Evolutionary conservation across 2,888 invertebrate genomes (phyloP).

Genomic region (Atrina japonica): DNA sequence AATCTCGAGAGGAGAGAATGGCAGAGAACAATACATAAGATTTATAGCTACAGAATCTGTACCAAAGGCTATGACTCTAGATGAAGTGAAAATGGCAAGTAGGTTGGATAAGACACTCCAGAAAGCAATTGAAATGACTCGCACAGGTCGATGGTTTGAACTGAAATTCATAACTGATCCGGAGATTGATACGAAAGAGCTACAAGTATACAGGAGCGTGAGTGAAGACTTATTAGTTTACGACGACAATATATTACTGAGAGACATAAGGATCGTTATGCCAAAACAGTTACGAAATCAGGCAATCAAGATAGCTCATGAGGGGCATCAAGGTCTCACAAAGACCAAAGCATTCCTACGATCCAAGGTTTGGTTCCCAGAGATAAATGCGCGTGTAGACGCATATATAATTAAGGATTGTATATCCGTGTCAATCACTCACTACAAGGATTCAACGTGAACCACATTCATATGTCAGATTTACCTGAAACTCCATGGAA

Average conservation of each 20-base stretch:
- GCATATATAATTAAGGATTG: conserved; percentile 30
- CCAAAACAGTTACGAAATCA: conserved; percentile 34
- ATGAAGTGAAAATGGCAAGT: conserved; percentile 52
- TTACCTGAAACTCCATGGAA: conserved; percentile 43
- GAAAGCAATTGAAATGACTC: conserved; percentile 42
- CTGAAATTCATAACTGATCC: conserved; percentile 21
- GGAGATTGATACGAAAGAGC: conserved; percentile 40
- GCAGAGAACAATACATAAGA: conserved; percentile 60
- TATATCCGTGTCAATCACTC: conserved; percentile 35
- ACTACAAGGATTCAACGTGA: conserved; percentile 13
- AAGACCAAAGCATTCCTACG: conserved; percentile 55
- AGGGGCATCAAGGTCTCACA: conserved; percentile 58
- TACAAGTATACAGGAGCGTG: conserved; percentile 24
- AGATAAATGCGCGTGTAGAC: conserved; percentile 47
- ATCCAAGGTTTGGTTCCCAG: conserved; percentile 61
- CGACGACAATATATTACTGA: conserved; percentile 31
- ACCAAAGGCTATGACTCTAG: conserved; percentile 54
- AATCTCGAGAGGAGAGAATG: conserved; percentile 21
- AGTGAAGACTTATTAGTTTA: conserved; percentile 45
- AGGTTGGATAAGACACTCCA: conserved; percentile 46
- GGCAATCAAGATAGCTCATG: too few species aligned
- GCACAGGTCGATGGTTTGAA: conserved; percentile 43
- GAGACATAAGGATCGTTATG: conserved; percentile 37
- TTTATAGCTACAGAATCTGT: conserved; percentile 45
- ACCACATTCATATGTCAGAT: conserved; percentile 43